Evolutionary conservation across 2,797 vertebrate species (phyloP).

Genomic region (Semotilus atromaculatus): DNA sequence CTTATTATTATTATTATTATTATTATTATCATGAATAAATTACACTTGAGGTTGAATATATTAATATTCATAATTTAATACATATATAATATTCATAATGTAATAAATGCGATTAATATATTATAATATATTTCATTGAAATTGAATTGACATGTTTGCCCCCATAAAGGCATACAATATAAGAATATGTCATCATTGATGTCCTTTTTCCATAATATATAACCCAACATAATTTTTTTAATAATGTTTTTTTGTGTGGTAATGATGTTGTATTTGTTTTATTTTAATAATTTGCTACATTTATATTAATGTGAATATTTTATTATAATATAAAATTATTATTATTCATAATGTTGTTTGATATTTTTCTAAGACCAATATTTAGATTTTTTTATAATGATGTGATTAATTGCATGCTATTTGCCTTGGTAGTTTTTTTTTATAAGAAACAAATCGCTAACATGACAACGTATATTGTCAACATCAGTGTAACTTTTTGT

Average conservation of each 20-base stretch:
- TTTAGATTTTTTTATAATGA: background rate
- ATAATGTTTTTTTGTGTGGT: background rate
- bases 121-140: background rate
- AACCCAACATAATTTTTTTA: background rate
- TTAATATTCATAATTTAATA: background rate
- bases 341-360: background rate
- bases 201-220: background rate
- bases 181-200: background rate
- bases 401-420: background rate
- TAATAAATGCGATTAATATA: background rate
- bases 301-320: background rate
- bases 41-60: too few relatives aligned
- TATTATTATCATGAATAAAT: background rate
- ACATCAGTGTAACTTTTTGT: background rate
- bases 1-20: background rate
- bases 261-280: background rate
- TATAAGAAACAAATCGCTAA: background rate
- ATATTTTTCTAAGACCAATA: background rate
- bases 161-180: background rate
- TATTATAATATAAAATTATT: background rate
- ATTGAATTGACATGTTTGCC: background rate
- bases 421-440: background rate
- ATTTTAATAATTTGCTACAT: background rate
- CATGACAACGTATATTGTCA: background rate
- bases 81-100: background rate